phyloP scores from a whole-genome alignment of 2,113 vertebrate genomes.

The Progne subis region DNA sequence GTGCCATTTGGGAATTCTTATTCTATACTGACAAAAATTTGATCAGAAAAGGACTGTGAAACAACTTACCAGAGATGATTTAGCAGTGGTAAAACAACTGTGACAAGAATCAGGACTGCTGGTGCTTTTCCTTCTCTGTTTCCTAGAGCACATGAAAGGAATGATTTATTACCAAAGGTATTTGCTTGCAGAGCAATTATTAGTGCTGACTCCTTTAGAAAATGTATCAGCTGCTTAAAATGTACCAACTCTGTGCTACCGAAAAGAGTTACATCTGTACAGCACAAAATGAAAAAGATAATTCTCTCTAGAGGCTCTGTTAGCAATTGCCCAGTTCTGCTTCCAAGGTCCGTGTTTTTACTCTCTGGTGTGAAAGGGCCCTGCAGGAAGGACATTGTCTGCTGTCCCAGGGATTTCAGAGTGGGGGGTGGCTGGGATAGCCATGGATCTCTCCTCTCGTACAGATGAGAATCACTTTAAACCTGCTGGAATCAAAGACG shows the following conservation, averaged over 20 bases:
- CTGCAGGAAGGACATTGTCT: neutral
- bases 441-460: accelerated
- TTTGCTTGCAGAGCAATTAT: neutral
- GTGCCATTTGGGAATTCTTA: neutral
- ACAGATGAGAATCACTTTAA: neutral
- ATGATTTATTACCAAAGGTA: neutral
- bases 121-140: neutral
- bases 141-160: neutral
- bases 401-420: neutral
- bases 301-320: neutral
- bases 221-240: neutral
- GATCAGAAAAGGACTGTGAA: neutral
- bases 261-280: neutral
- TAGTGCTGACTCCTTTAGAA: neutral
- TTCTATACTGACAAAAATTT: neutral
- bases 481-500: neutral
- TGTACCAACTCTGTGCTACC: neutral
- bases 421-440: neutral
- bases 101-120: neutral
- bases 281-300: neutral
- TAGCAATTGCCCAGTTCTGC: neutral
- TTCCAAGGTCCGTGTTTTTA: accelerated
- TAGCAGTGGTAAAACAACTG: neutral
- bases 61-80: neutral
- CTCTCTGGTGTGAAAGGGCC: neutral